These are phyloP conservation scores for Sebastes oblongus DNA, from an alignment of 2,797 vertebrate genomes.

Conservation along the genomic window DNA sequence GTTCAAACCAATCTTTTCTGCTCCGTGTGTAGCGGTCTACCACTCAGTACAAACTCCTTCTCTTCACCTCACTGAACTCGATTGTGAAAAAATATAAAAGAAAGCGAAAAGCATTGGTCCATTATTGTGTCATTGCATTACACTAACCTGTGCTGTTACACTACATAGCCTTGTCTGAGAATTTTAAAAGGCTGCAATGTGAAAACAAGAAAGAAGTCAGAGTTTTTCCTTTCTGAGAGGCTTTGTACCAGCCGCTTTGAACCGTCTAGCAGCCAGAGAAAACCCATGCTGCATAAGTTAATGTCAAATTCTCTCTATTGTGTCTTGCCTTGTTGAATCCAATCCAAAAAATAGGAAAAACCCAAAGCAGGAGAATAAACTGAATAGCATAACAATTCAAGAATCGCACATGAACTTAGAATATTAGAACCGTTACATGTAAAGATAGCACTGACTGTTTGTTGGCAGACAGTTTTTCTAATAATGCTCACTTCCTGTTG, in stretches of 20 bases:
- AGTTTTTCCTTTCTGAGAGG: conserved; percentile 23
- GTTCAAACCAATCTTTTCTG: background rate
- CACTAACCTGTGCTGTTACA: background rate
- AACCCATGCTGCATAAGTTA: conserved; percentile 22
- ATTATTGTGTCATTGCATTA: conserved; percentile 18
- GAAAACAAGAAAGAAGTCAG: conserved; percentile 7
- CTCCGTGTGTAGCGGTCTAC: background rate
- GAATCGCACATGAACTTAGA: conserved; percentile 11
- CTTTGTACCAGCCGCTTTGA: conserved; percentile 41
- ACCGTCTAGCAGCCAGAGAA: conserved; percentile 18
- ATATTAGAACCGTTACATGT: background rate
- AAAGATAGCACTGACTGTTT: conserved; percentile 7
- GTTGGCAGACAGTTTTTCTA: conserved; percentile 2
- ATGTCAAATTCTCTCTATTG: conserved; percentile 51
- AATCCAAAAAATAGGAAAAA: background rate
- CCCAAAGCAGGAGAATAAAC: background rate
- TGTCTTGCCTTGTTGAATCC: conserved; percentile 29
- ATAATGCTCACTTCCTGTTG: background rate
- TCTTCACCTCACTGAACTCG: conserved; percentile 14
- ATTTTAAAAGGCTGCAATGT: conserved; percentile 24
- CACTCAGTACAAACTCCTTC: background rate
- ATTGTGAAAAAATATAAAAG: background rate
- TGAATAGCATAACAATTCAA: conserved; percentile 10
- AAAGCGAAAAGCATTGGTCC: conserved; percentile 12
- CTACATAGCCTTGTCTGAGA: conserved; percentile 8